Base-by-base conservation (phyloP, 2,113 vertebrate species). In the Centropus bengalensis region DNA sequence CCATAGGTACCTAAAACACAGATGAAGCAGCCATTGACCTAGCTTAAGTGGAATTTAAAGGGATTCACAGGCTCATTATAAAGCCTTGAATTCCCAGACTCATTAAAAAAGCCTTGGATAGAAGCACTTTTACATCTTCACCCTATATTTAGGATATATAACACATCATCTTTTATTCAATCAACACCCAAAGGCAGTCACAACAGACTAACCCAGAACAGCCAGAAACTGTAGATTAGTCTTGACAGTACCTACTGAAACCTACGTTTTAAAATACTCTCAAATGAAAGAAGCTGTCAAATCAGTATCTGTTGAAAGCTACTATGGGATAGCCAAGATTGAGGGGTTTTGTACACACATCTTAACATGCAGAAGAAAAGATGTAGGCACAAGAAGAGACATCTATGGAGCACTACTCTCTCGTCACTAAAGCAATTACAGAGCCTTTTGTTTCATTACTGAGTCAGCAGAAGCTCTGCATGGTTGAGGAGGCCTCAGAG, bases 381-480 rank as follows among this genome's bases (percentile, higher is more conserved):
- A 40, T n/a, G 52, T 18, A 81, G n/a, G 76, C 40, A 59, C 32
- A 75, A 66, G 38, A 62, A 32, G 20, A 82, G 47, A 68, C 24
- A 69, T 17, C 27, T 45, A 63, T 3, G 14, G n/a, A 74, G 63
- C 0, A 0, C 56, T 81, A 23, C 42, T 88, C 36, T 38, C 64
- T 23, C 21, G 5, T 67, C 71, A 26, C 55, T 58, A 74, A 38
- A 45, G 64, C 82, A 90, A 75, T 83, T 81, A 86, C 20, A 81
- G 79, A 92, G 52, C 21, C 76, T 60, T 94, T 75, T 47, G 28
- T 77, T 87, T 56, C 76, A 64, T 9, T 52, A 59, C 68, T 92
- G 80, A 96, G 86, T 95, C 96, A 95, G 82, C 82, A 91, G 68
- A 68, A 91, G 64, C 80, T 84, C 63, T 68, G 28, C 64, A 71